A percentile compares a stretch with the other conserved stretches of the same genome.
Evolutionary conservation across 2,797 vertebrate species (phyloP).

Genomic region (Ctenochaetus hawaiiensis): DNA sequence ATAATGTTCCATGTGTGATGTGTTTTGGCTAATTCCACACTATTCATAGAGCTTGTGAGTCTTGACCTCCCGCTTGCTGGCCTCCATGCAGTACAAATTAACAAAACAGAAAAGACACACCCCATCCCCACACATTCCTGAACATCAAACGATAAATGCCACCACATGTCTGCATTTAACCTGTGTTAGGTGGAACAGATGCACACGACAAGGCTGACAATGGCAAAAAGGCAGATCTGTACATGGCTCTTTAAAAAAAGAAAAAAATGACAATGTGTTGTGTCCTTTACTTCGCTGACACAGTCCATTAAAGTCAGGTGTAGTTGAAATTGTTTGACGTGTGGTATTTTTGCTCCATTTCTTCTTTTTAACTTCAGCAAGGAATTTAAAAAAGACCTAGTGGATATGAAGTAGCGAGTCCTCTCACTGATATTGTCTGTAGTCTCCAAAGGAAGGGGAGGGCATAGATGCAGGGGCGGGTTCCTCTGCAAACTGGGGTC

Average conservation of each 20-base stretch:
- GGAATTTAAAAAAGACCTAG: conserved; percentile 82
- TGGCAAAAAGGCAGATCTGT: conserved; percentile 71
- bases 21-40: conserved; percentile 51
- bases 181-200: conserved; percentile 53
- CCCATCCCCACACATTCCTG: conserved; percentile 16
- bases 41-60: conserved; percentile 18
- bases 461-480: conserved; percentile 86
- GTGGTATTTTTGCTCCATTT: conserved; percentile 57
- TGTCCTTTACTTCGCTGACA: conserved; percentile 59
- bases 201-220: conserved; percentile 71
- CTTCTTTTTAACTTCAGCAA: conserved; percentile 75
- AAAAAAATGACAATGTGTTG: conserved; percentile 58
- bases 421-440: conserved; percentile 93
- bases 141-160: conserved; percentile 26
- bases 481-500: conserved; percentile 92
- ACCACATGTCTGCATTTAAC: conserved; percentile 45
- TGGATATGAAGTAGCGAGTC: conserved; percentile 34
- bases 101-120: conserved; percentile 46
- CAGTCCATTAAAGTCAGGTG: conserved; percentile 57
- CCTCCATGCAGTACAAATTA: conserved; percentile 31
- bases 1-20: conserved; percentile 42
- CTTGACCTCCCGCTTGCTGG: conserved; percentile 6
- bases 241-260: conserved; percentile 62
- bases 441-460: conserved; percentile 89
- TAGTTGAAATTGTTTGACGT: conserved; percentile 52